Percentiles rank a stretch among this genome's conserved stretches.
phyloP scores from a whole-genome alignment of 1,140 invertebrate species.

The Uloborus diversus region DNA sequence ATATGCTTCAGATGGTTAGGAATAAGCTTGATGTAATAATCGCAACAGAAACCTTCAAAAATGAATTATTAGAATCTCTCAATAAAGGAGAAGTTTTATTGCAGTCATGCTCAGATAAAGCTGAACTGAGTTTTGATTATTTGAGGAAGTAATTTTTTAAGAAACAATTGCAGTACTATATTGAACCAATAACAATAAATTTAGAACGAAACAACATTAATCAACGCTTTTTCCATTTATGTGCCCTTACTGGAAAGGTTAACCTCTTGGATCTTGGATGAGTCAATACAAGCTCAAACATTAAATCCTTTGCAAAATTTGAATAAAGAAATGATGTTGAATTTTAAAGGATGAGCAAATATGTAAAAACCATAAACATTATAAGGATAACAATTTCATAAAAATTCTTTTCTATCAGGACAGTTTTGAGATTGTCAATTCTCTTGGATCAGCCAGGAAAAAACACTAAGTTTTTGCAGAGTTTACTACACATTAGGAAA shows the following conservation, averaged over 20 bases:
- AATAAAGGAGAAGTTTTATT: neutral
- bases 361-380: neutral
- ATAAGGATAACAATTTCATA: neutral
- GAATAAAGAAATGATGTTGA: neutral
- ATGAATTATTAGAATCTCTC: neutral
- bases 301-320: neutral
- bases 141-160: conserved; percentile 1
- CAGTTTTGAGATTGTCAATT: conserved; percentile 10
- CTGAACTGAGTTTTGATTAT: neutral
- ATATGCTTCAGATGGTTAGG: neutral
- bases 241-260: neutral
- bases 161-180: neutral
- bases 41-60: neutral
- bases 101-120: conserved; percentile 3
- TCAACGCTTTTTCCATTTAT: neutral
- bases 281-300: neutral
- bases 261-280: neutral
- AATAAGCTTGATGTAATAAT: neutral
- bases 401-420: conserved; percentile 4
- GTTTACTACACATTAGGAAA: conserved; percentile 14
- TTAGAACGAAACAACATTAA: neutral
- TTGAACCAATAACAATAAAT: neutral
- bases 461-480: conserved; percentile 10
- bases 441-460: conserved; percentile 7
- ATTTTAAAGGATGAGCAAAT: conserved; percentile 8